Percentiles rank a stretch among this genome's conserved stretches.
Conservation (phyloP, 2,797 vertebrate species). For the Onychomys torridus region DNA sequence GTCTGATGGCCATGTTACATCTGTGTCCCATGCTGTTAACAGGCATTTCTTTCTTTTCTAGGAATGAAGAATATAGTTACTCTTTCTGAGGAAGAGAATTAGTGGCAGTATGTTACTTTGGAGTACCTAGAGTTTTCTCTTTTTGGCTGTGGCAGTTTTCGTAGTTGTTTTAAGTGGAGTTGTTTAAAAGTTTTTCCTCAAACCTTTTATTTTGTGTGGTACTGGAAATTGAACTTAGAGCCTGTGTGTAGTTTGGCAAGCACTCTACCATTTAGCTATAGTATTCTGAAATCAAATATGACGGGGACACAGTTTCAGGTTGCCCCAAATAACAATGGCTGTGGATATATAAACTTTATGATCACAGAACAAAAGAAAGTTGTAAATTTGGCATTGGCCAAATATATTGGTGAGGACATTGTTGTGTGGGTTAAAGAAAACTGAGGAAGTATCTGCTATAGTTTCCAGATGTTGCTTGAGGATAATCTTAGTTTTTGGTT, state of each 20-base stretch:
- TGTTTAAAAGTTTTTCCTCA: conserved; percentile 39
- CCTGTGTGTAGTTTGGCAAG: neutral
- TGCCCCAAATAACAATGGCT: neutral
- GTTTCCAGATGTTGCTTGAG: neutral
- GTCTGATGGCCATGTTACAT: neutral
- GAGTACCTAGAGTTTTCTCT: conserved; percentile 14
- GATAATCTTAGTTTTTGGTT: neutral
- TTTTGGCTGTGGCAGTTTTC: conserved; percentile 13
- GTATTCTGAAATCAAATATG: neutral
- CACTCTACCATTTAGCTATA: neutral
- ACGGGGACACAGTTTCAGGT: neutral
- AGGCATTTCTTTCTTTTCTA: neutral
- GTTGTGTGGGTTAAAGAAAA: neutral
- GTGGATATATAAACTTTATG: neutral
- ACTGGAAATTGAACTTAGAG: neutral
- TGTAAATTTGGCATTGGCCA: neutral
- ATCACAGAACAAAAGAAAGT: neutral
- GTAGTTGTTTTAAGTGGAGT: neutral
- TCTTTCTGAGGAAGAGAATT: neutral
- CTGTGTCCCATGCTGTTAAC: neutral
- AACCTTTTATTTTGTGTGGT: neutral
- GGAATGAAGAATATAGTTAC: neutral
- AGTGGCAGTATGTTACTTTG: neutral
- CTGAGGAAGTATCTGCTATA: neutral
- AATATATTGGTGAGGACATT: neutral